Base-by-base conservation (phyloP, 2,888 invertebrate genomes). In the Leistus spinibarbis region DNA sequence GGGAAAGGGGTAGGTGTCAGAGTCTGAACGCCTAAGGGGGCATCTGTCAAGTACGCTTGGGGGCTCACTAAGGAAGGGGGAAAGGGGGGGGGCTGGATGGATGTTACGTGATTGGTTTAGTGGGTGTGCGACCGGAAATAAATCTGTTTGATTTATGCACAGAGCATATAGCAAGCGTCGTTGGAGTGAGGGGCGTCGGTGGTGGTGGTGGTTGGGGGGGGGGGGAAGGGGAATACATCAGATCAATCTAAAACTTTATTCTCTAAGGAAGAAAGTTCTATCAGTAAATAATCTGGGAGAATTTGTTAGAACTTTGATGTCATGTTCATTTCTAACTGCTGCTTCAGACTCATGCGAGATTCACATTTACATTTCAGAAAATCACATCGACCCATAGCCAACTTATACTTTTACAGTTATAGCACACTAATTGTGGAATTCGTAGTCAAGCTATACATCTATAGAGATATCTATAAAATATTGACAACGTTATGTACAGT, bases 71-170 rank as follows among this genome's bases (percentile, higher is more conserved):
- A 40, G 40, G 40, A 40, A 20, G 40, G 7, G n/a, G 22, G 22
- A 60, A 20, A 19, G 24, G 62, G 17, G 56, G 27, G 5, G 23
- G 65, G 54, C 40, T 16, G 9, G 64, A 4, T 17, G 13, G 56
- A 62, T 65, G 65, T 72, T 62, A 54, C 65, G 65, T 72, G 73
- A 73, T 73, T 73, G 73, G 73, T 73, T 73, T 73, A 73, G 73
- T 73, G 73, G 73, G 73, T 73, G 73, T 73, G 67, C 67, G 67
- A 67, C 73, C 73, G 73, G 73, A 73, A 67, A 73, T 73, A 73
- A 73, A 73, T 73, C 73, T 73, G 62, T 73, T 73, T 73, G 73
- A 73, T 73, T 73, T 73, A 73, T 73, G 73, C 73, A 73, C 60
- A 67, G n/a, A n/a, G 60, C 67, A 73, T 60, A 53, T 17, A 73